Percentiles rank a stretch among this genome's conserved stretches.
phyloP scores from a whole-genome alignment of 1,140 invertebrate genomes.

The Ostrea denselamellosa region DNA sequence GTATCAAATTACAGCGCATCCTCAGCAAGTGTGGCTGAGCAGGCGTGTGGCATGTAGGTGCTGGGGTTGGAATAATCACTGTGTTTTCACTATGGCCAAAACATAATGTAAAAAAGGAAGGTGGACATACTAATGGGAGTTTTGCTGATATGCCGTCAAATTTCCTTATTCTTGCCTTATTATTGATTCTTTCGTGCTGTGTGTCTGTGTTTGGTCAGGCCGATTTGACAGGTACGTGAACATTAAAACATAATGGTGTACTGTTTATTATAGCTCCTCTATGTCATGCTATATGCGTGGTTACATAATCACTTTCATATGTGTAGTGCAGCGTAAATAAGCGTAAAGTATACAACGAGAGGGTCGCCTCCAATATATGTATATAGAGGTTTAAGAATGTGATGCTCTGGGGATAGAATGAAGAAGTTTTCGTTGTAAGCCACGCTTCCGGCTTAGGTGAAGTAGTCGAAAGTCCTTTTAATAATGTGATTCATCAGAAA shows the following conservation, averaged over 20 bases:
- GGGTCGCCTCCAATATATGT: no score
- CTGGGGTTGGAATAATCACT: not conserved
- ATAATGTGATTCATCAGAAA: not conserved
- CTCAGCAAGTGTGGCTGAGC: not conserved
- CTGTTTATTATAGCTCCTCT: no score
- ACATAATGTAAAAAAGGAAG: not conserved
- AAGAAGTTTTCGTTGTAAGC: not conserved
- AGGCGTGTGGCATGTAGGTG: not conserved
- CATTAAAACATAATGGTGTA: not conserved
- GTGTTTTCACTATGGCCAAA: constrained; percentile 14
- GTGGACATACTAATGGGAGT: constrained; percentile 17
- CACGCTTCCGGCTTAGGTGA: not conserved
- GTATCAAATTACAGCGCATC: constrained; percentile 24
- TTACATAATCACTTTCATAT: no score
- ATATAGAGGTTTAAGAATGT: no score
- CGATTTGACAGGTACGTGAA: constrained; percentile 29
- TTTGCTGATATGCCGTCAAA: constrained; percentile 28
- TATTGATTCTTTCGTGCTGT: constrained; percentile 24
- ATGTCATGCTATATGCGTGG: no score
- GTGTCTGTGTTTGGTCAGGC: constrained; percentile 14
- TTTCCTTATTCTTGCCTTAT: constrained; percentile 34
- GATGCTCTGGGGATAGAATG: no score
- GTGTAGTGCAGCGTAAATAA: no score
- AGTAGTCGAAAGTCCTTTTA: constrained; percentile 11
- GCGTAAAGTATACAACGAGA: no score